Conservation (phyloP, 2,888 invertebrate species). For the Adelognathus sp. region DNA sequence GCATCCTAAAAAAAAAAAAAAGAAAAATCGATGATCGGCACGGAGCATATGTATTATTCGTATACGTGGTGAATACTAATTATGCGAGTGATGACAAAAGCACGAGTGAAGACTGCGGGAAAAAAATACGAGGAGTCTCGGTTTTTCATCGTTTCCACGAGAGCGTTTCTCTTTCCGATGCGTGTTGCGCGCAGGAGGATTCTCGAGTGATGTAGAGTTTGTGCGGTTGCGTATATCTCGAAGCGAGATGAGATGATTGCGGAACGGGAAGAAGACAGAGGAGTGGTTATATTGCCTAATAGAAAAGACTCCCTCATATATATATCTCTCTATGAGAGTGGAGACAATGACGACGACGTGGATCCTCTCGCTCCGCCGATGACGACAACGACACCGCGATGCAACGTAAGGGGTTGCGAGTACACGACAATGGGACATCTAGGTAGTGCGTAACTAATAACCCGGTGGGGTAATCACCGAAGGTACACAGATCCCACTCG, state of each 20-base stretch:
- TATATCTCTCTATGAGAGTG: conserved; percentile 31
- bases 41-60: conserved; percentile 28
- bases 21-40: conserved; percentile 19
- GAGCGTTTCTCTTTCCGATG: neutral
- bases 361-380: conserved; percentile 39
- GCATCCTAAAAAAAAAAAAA: neutral
- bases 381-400: conserved; percentile 27
- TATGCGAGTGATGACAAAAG: conserved; percentile 51
- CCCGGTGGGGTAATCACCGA: conserved; percentile 74
- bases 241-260: conserved; percentile 45
- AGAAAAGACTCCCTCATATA: conserved; percentile 50
- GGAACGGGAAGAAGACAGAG: conserved; percentile 40
- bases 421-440: conserved; percentile 55
- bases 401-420: conserved; percentile 38
- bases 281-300: conserved; percentile 36
- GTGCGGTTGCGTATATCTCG: neutral
- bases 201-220: neutral
- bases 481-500: conserved; percentile 45
- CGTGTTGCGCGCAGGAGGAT: conserved; percentile 21
- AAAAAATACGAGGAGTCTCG: conserved; percentile 21
- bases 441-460: conserved; percentile 47
- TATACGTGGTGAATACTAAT: conserved; percentile 48
- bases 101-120: neutral
- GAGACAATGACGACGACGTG: conserved; percentile 51
- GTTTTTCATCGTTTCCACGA: conserved; percentile 35